Base-by-base conservation (phyloP, 1,140 invertebrate genomes). In the Drosophila chauvacae region DNA sequence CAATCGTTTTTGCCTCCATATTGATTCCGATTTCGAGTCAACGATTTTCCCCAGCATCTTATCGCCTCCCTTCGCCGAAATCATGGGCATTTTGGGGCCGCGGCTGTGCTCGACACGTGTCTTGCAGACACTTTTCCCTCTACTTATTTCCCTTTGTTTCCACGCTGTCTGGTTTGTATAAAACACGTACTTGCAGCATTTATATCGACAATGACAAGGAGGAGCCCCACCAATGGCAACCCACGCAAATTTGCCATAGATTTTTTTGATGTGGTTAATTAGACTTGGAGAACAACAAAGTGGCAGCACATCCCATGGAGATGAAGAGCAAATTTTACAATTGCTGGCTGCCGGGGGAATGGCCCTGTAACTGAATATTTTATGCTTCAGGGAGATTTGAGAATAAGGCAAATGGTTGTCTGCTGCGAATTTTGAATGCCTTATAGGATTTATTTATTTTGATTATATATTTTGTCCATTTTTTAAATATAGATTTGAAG, bases 201-300 rank as follows among this genome's bases (percentile, higher is more conserved):
- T 86, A 75, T 86, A 86, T 69, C 55, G 60, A 64, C 80, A 76
- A 80, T 53, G 64, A 45, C 53, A 47, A 48, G 74, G 45, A 37
- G 70, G 48, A 20, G 57, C 45, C 44, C 6, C 33, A 14, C 61
- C 44, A 53, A 48, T 39, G 59, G 39, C 74, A 58, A 61, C 63
- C 59, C 83, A 86, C 79, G 83, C 83, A 79, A 86, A 79, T 87
- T 82, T 82, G 23, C 47, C 79, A 80, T 86, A 87, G 83, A 86
- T 86, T 86, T 81, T 86, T 75, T 64, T 81, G 82, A 86, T 86
- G 83, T 87, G 83, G 83, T 86, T 86, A 86, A 86, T 86, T 86
- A 86, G 83, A 86, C 83, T 86, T 86, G 85, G 66, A 63, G 81
- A 76, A 80, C 79, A 86, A 87, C 73, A 75, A 79, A 58, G 60